A percentile compares a stretch with the other conserved stretches of the same genome.
Conservation (phyloP, 2,797 vertebrate genomes). For the Rallus crepitans region DNA sequence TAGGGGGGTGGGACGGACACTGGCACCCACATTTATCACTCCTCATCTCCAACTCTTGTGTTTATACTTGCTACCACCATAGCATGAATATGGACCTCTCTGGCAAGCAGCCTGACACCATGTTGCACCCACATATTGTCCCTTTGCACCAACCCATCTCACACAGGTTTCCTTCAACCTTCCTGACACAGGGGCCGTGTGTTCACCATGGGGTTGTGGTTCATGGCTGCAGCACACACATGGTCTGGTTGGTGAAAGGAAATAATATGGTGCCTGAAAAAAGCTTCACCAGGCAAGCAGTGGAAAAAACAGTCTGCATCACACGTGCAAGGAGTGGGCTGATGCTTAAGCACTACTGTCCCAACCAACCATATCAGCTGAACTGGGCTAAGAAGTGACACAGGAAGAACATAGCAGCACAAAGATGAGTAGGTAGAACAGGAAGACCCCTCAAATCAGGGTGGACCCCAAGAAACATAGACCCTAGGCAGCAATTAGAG, state of each 20-base stretch:
- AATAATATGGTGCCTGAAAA: not conserved
- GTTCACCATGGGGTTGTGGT: not conserved
- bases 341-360: not conserved
- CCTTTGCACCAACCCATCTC: not conserved
- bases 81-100: fast-evolving
- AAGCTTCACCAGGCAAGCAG: not conserved
- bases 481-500: not conserved
- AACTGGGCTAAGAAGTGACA: not conserved
- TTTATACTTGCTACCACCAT: fast-evolving
- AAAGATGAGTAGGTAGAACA: not conserved
- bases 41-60: not conserved
- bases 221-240: fast-evolving
- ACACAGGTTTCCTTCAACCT: not conserved
- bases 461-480: not conserved
- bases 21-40: not conserved
- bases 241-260: not conserved
- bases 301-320: not conserved
- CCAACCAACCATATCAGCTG: not conserved
- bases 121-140: fast-evolving
- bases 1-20: not conserved
- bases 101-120: fast-evolving
- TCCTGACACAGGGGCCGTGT: not conserved
- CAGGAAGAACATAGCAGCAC: not conserved
- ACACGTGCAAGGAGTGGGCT: fast-evolving
- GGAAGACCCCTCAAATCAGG: not conserved